Percentiles rank a stretch among this genome's conserved stretches.
phyloP scores from a whole-genome alignment of 2,888 invertebrate species.

The Dryococelus australis region DNA sequence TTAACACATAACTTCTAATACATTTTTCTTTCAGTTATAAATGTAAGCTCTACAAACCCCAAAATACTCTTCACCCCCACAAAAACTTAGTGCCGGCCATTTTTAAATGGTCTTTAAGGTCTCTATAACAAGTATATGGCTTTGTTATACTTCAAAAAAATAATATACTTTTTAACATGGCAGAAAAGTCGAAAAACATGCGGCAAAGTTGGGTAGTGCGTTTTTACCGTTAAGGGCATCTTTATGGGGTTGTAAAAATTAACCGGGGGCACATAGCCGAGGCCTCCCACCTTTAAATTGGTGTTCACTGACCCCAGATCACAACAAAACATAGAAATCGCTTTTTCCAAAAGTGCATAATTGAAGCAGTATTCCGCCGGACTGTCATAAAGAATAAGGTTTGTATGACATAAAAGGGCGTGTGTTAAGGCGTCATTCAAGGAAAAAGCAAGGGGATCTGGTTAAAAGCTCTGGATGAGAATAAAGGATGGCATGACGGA shows the following conservation, averaged over 20 bases:
- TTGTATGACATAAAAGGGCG: no score
- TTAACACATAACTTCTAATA: no score
- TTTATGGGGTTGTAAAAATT: neutral
- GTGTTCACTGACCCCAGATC: neutral
- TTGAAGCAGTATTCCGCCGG: neutral
- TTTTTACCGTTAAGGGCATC: neutral
- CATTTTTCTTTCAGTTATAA: no score
- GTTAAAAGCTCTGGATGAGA: no score
- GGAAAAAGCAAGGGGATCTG: no score
- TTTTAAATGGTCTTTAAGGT: neutral
- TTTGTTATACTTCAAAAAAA: neutral
- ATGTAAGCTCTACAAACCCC: neutral
- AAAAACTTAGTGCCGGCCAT: neutral
- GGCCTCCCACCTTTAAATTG: neutral
- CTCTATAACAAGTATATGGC: neutral
- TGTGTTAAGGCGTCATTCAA: no score
- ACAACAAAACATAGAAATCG: neutral
- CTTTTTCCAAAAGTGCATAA: constrained; percentile 17
- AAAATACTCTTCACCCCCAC: neutral
- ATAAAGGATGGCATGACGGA: no score
- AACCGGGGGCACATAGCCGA: neutral
- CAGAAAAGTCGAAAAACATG: neutral
- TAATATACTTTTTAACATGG: neutral
- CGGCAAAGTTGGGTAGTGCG: neutral
- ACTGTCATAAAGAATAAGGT: no score